A percentile compares a stretch with the other conserved stretches of the same genome.
phyloP scores from a whole-genome alignment of 2,888 invertebrate genomes.

The Alentia gelatinosa region DNA sequence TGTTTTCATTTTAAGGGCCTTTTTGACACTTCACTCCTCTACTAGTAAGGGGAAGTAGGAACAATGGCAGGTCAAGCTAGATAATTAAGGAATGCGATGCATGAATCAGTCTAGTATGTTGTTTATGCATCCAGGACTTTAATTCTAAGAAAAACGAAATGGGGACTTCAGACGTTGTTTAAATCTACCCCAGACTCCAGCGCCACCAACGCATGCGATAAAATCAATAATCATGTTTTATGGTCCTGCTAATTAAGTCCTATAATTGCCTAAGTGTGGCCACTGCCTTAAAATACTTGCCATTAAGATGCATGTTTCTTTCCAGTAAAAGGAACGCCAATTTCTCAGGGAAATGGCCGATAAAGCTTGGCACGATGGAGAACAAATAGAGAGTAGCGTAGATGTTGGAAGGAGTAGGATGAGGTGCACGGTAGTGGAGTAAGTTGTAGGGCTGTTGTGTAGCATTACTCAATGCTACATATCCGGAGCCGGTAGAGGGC shows the following conservation, averaged over 20 bases:
- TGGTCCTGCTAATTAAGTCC: background rate
- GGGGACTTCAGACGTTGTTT: too few relatives aligned
- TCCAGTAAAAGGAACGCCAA: background rate
- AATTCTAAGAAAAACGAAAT: too few relatives aligned
- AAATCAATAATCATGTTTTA: constrained; percentile 7
- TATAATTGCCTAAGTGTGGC: constrained; percentile 5
- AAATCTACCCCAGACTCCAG: background rate
- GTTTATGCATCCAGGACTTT: too few relatives aligned
- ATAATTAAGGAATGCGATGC: too few relatives aligned
- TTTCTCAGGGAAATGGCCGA: background rate
- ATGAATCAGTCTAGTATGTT: too few relatives aligned
- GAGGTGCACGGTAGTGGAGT: background rate
- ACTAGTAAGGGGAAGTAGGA: too few relatives aligned
- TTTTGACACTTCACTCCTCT: too few relatives aligned
- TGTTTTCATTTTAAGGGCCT: too few relatives aligned
- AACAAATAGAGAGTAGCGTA: background rate
- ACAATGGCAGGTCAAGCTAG: too few relatives aligned
- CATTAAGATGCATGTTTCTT: background rate
- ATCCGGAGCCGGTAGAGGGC: too few relatives aligned
- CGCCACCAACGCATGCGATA: background rate
- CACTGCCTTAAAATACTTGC: background rate
- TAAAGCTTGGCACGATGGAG: background rate
- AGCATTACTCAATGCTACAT: too few relatives aligned
- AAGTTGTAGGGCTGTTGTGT: too few relatives aligned
- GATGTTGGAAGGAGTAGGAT: background rate